A percentile compares a stretch with the other conserved stretches of the same genome.
phyloP scores from a whole-genome alignment of 2,888 invertebrate species.

The Idaea aversata region DNA sequence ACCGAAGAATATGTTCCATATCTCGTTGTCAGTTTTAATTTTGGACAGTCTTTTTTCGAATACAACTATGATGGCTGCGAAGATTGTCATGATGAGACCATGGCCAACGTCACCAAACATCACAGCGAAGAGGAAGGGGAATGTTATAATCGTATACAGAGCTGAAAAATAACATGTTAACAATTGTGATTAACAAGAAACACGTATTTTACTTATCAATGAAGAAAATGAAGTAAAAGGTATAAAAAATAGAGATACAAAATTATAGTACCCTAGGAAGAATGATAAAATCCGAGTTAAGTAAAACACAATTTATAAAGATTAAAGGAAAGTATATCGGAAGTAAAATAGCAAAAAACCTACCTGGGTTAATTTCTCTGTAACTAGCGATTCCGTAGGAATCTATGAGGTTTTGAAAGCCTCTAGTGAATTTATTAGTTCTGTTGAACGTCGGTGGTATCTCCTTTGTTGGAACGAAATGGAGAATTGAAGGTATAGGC shows the following conservation, averaged over 20 bases:
- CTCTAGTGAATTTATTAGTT: constrained; percentile 91
- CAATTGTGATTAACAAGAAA: too few relatives aligned
- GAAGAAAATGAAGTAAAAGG: background rate
- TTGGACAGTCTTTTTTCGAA: constrained; percentile 81
- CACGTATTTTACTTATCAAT: background rate
- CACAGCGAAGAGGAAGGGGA: constrained; percentile 88
- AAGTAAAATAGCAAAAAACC: background rate
- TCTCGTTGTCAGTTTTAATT: constrained; percentile 80
- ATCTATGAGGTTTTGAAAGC: constrained; percentile 93
- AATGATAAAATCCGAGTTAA: background rate
- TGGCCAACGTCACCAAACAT: constrained; percentile 91
- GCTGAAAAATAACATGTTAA: constrained; percentile 80
- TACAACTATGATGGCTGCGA: constrained; percentile 83
- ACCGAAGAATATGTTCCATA: constrained; percentile 86
- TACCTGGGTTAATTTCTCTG: constrained; percentile 92
- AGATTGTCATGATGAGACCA: constrained; percentile 83
- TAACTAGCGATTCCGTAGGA: constrained; percentile 93
- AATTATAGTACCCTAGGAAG: background rate
- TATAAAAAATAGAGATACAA: background rate
- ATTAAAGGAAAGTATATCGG: background rate
- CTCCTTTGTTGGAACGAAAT: constrained; percentile 86
- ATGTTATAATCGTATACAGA: constrained; percentile 86
- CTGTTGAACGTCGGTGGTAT: constrained; percentile 91
- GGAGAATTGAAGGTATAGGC: constrained; percentile 90
- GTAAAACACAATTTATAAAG: background rate